Evolutionary conservation across 2,797 vertebrate species (phyloP).

Genomic region (Paramormyrops hopkinsi): DNA sequence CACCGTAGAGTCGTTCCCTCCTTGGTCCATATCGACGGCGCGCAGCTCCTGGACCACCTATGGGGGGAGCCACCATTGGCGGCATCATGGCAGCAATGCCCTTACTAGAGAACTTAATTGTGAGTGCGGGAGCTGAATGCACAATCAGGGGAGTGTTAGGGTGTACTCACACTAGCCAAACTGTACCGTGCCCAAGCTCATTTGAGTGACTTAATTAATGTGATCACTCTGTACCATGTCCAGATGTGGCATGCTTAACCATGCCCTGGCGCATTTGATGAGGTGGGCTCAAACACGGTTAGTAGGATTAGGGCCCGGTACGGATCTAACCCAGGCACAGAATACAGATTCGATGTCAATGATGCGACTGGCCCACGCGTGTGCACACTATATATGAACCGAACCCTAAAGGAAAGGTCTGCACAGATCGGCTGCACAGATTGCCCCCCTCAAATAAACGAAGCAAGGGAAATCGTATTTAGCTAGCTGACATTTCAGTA

Average conservation of each 20-base stretch:
- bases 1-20: constrained; percentile 57
- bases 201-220: background rate
- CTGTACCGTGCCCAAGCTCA: background rate
- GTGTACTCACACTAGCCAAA: background rate
- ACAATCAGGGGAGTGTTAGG: background rate
- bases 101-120: background rate
- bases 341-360: background rate
- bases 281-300: background rate
- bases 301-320: background rate
- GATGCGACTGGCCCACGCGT: background rate
- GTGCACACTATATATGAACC: background rate
- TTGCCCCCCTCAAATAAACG: background rate
- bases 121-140: background rate
- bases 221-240: background rate
- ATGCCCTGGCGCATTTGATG: background rate
- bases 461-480: background rate
- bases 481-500: background rate
- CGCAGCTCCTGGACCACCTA: constrained; percentile 76
- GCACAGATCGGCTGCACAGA: no score
- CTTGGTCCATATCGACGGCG: constrained; percentile 72
- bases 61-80: background rate
- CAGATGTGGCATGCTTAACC: background rate
- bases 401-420: background rate
- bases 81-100: no score
- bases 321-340: background rate